Evolutionary conservation across 2,113 vertebrate genomes (phyloP), one percentile per base, ranked within the genome.

Genomic region (Seriola quinqueradiata): DNA sequence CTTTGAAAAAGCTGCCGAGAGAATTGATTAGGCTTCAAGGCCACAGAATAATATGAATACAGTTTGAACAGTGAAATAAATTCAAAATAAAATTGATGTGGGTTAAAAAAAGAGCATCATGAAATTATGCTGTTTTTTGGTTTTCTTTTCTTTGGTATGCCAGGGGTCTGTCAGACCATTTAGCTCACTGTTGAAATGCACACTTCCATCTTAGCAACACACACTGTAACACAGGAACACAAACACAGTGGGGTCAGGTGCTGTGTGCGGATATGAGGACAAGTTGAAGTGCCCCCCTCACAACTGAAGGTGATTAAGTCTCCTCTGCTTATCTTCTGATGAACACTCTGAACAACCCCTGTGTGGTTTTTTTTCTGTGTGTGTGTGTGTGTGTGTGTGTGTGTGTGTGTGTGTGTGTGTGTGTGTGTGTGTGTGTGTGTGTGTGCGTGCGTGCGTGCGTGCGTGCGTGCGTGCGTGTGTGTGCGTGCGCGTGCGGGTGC

Each of bases 241-340:
- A 76, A 69, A 83, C 65, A 65, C 58, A 64, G 50, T 67, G 61
- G 61, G 89, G 88, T 93, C 84, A 85, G 89, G 88, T 87, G 83
- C 81, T 87, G 88, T 83, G 74, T 75, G 82, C 81, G 83, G 86
- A 93, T 93, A 91, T 86, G 83, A 90, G 85, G 85, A 85, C 82
- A 82, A 84, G 79, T 86, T 94, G 88, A 94, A 94, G 93, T 94
- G 90, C 83, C 88, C 91, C 90, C 89, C 90, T 94, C 88, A 89
- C 89, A 94, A 92, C 88, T 90, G 81, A 92, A 90, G 86, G 92
- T 93, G 91, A 94, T 94, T 92, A 94, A 93, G 87, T 92, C 91
- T 90, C 82, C 44, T 87, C 84, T 90, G 92, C 93, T 95, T 95
- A 95, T 95, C 94, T 92, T 93, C 92, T 92, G 87, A 93, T 95